Percentiles rank a stretch among this genome's conserved stretches.
These are phyloP conservation scores for Achroia grisella DNA, from an alignment of 1,140 invertebrate species.

Conservation along the genomic window DNA sequence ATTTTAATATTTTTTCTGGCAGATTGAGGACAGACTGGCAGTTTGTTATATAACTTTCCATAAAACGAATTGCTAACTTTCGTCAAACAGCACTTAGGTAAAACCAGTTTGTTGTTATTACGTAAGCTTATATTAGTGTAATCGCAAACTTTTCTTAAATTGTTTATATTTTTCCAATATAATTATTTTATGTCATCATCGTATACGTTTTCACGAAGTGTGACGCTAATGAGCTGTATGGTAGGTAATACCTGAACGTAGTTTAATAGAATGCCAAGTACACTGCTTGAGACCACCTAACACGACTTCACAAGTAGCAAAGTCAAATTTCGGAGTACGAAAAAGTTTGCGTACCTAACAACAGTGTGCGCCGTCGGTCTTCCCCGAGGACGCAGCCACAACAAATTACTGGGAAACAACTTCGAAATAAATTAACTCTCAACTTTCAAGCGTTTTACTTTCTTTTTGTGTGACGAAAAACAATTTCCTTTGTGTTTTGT, in stretches of 20 bases:
- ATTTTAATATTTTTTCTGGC: no score
- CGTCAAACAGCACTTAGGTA: no score
- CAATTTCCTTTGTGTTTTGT: slow-evolving; percentile 59
- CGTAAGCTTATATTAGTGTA: no score
- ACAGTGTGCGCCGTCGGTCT: slow-evolving; percentile 39
- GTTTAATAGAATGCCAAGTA: background rate
- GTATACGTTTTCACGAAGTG: background rate
- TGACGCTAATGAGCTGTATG: slow-evolving; percentile 1
- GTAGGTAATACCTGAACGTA: background rate
- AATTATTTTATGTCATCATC: background rate
- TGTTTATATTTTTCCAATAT: no score
- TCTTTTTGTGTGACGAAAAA: slow-evolving; percentile 59
- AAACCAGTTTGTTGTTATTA: no score
- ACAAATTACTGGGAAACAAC: slow-evolving; percentile 67
- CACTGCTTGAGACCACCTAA: slow-evolving; percentile 4
- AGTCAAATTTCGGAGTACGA: slow-evolving; percentile 44
- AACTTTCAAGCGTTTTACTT: slow-evolving; percentile 67
- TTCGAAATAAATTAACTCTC: slow-evolving; percentile 69
- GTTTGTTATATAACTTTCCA: no score
- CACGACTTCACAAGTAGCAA: slow-evolving; percentile 26
- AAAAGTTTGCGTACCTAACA: slow-evolving; percentile 48
- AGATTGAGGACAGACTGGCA: no score
- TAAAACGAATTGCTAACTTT: no score
- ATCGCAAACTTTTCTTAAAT: no score
- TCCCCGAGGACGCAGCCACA: slow-evolving; percentile 52